Evolutionary conservation across 2,797 vertebrate genomes (phyloP), one percentile per base, ranked within the genome.

Genomic region (Sebastes nivosus): DNA sequence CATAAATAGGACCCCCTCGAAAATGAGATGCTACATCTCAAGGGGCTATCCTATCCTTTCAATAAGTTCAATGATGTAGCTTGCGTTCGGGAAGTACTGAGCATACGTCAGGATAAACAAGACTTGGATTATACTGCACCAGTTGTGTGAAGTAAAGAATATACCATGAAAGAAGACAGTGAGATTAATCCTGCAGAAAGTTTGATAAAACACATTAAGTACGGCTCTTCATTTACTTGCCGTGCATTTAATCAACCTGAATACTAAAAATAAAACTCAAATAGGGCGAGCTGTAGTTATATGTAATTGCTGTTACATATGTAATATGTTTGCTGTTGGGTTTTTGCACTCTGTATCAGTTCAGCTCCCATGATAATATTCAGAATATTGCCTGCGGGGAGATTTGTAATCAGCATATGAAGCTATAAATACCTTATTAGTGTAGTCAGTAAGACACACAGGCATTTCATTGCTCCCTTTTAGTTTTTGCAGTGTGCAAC

Each of bases 321-420:
- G 55, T 30, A 66, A 57, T 54, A 42, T 77, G 32, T 76, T 82
- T n/a, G 6, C 68, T 73, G 2, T 58, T 72, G 16, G 1, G 25
- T n/a, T 72, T 72, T 75, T 73, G 50, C 42, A 42, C 36, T 82
- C 61, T 82, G 25, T 61, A 59, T 78, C 25, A 75, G 30, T 65
- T 64, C 60, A 79, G 10, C 34, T 72, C 58, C 67, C 27, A 8
- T 78, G 75, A 63, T 70, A 68, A 72, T 59, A 68, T 67, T 54
- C n/a, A 67, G 20, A 81, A 72, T 77, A 76, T 4, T 71, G 76
- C 77, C 83, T 70, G 60, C 20, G 4, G 72, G 24, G 65, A 38
- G 80, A 54, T 59, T 86, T 83, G 63, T 58, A 79, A 72, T 79
- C 61, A 77, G 42, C 27, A 73, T 71, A 73, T 75, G 50, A 74